Percentiles rank a stretch among this genome's conserved stretches.
phyloP scores from a whole-genome alignment of 2,888 invertebrate genomes.

The Cetonia aurata region DNA sequence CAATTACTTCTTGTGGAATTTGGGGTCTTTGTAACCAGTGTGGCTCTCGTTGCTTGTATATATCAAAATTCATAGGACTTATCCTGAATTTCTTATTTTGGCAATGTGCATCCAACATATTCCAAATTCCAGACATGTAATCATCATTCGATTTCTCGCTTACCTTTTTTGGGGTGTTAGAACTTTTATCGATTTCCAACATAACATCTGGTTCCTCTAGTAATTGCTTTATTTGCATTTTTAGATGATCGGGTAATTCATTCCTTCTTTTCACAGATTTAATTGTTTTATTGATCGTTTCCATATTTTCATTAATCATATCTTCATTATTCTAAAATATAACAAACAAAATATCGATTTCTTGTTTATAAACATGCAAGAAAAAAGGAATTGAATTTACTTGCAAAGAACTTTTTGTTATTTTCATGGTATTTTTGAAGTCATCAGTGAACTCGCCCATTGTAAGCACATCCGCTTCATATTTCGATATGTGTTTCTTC shows the following conservation, averaged over 20 bases:
- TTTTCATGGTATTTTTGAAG: slow-evolving; percentile 56
- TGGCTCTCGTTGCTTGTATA: slow-evolving; percentile 51
- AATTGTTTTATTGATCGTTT: slow-evolving; percentile 44
- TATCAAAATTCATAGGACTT: slow-evolving; percentile 55
- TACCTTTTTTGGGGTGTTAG: slow-evolving; percentile 19
- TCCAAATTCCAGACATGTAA: slow-evolving; percentile 57
- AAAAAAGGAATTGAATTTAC: slow-evolving; percentile 48
- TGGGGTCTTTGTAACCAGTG: slow-evolving; percentile 57
- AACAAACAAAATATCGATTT: no score
- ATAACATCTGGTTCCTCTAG: slow-evolving; percentile 39
- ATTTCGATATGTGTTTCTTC: slow-evolving; percentile 54
- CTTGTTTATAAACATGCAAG: background rate
- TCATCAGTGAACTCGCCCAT: slow-evolving; percentile 57
- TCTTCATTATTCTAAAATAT: slow-evolving; percentile 44
- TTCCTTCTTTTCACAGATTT: slow-evolving; percentile 32
- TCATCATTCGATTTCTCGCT: slow-evolving; percentile 48
- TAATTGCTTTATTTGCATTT: slow-evolving; percentile 38
- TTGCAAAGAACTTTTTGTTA: slow-evolving; percentile 53
- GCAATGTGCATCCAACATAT: slow-evolving; percentile 53
- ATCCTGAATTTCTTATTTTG: slow-evolving; percentile 51
- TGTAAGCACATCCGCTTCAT: slow-evolving; percentile 56
- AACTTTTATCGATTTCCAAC: background rate
- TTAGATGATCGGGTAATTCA: slow-evolving; percentile 41
- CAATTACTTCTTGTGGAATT: slow-evolving; percentile 55
- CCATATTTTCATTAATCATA: slow-evolving; percentile 47